Percentiles rank a stretch among this genome's conserved stretches.
phyloP scores from a whole-genome alignment of 2,888 invertebrate species.

The Tipula unca region DNA sequence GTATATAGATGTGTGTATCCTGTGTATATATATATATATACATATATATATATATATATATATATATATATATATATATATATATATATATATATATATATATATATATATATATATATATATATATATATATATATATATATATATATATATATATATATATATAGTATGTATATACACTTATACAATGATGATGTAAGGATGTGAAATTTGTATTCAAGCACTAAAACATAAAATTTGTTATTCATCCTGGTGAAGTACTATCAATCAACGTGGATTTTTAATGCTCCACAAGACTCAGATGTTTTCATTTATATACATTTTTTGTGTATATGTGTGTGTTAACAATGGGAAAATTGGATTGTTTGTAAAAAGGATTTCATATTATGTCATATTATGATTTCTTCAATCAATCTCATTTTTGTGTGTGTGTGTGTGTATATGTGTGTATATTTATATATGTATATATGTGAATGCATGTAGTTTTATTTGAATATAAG shows the following conservation, averaged over 20 bases:
- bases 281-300: background rate
- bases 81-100: background rate
- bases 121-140: background rate
- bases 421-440: background rate
- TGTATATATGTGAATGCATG: background rate
- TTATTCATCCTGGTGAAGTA: background rate
- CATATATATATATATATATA: too few relatives aligned
- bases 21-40: too few relatives aligned
- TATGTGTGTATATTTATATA: too few relatives aligned
- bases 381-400: conserved; percentile 8
- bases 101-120: background rate
- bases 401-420: conserved; percentile 14
- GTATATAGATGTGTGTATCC: too few relatives aligned
- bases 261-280: conserved; percentile 8
- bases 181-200: background rate
- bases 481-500: background rate
- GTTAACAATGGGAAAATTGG: background rate
- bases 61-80: background rate
- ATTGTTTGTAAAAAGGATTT: background rate
- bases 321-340: background rate
- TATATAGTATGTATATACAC: background rate
- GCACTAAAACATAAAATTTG: background rate
- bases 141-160: background rate
- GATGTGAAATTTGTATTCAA: background rate
- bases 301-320: background rate